Evolutionary conservation across 2,113 vertebrate genomes (phyloP), one percentile per base, ranked within the genome.

Genomic region (Mastomys natalensis): DNA sequence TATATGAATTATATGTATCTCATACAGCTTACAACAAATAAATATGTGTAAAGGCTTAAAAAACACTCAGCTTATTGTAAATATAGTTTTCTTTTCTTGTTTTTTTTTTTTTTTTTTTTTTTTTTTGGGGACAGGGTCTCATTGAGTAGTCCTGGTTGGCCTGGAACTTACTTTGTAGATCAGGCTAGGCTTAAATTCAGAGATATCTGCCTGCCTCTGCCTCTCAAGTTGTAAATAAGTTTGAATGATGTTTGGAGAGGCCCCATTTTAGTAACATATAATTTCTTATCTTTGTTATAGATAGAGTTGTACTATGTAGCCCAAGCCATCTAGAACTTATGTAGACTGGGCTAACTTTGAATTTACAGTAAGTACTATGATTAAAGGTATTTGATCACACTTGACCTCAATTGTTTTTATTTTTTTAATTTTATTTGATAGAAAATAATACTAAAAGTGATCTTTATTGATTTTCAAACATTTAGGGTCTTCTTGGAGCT

Each of bases 401-500:
- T 5, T 86, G 84, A 29, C 43, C 43, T 22, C 62, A 21, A 66
- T 22, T 85, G 64, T 34, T 45, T 85, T 62, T 64, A 24, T 31
- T 62, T 31, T 66, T 66, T 68, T 16, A 34, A 51, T 45, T 77
- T 95, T 94, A 5, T 51, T 72, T 73, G 7, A 88, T 0, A 84
- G 21, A 40, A 77, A 53, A 62, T 81, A 73, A 48, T 81, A 91
- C 53, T 68, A 29, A 12, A 66, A 81, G 90, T 87, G 8, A 40
- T 87, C 17, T 86, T 68, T 43, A 74, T 5, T 40, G 55, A 64
- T 93, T 93, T 93, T 87, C 40, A 87, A 93, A n/a, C 78, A 51
- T 66, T 68, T 87, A 87, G 43, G 34, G 37, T 40, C 8, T 73
- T 53, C 24, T 88, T 88, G 51, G 21, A 74, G 45, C 43, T 81